These are phyloP conservation scores for Chelonoidis abingdonii DNA, from an alignment of 2,113 vertebrate genomes.

Conservation along the genomic window DNA sequence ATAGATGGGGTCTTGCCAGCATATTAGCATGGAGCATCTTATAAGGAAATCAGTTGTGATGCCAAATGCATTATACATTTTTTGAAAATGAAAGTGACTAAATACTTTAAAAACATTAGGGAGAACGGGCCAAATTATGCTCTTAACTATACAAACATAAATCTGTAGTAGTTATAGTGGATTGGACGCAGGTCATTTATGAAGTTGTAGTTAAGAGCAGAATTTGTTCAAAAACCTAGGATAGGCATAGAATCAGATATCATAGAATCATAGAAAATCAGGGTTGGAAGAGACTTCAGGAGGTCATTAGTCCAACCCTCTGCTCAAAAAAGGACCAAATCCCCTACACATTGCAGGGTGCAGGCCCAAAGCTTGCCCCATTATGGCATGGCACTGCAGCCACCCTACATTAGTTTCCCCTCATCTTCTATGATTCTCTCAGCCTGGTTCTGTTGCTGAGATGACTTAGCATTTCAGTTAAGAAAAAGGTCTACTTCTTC, in stretches of 20 bases:
- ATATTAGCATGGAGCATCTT: not conserved
- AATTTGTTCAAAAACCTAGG: not conserved
- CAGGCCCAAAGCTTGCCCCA: not conserved
- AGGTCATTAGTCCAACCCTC: too few species aligned
- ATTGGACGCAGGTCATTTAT: not conserved
- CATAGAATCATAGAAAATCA: too few species aligned
- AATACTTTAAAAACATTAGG: not conserved
- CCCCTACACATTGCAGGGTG: too few species aligned
- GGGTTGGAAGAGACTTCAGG: too few species aligned
- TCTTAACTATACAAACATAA: not conserved
- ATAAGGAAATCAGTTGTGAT: not conserved
- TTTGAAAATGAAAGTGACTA: not conserved
- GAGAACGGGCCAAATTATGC: not conserved
- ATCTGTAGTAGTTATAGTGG: not conserved
- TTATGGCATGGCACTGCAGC: not conserved
- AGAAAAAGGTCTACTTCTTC: not conserved
- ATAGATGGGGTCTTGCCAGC: not conserved
- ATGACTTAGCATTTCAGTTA: not conserved
- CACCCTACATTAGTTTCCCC: not conserved
- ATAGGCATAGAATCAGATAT: not conserved
- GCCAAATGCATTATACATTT: not conserved
- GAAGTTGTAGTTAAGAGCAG: not conserved
- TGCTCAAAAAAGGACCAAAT: too few species aligned
- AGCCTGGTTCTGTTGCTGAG: not conserved
- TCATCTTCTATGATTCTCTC: not conserved